These are phyloP conservation scores for Drosophila cardini DNA, from an alignment of 1,140 invertebrate species.

Conservation along the genomic window DNA sequence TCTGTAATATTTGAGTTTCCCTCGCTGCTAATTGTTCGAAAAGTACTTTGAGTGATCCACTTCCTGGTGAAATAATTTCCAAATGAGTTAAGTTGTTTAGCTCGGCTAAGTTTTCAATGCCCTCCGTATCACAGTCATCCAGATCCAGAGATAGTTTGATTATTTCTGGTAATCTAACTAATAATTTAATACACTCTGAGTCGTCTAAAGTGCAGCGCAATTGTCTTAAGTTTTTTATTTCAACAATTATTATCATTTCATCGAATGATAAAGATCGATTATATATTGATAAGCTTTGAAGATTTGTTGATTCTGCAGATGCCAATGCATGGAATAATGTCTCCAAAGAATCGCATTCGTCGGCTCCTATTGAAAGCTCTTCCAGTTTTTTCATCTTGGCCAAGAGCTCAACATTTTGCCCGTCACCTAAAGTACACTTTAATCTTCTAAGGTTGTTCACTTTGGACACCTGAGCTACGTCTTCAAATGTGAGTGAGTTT, in stretches of 20 bases:
- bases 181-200: not conserved
- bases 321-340: not conserved
- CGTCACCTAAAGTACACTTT: not conserved
- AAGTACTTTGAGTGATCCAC: not conserved
- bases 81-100: not conserved
- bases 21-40: not conserved
- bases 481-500: not conserved
- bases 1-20: not conserved
- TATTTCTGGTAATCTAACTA: not conserved
- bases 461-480: not conserved
- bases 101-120: not conserved
- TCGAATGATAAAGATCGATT: not conserved
- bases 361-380: not conserved
- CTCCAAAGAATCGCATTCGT: not conserved
- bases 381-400: not conserved
- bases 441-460: not conserved
- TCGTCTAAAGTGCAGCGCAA: not conserved
- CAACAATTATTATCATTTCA: not conserved
- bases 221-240: not conserved
- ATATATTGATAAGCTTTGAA: constrained; percentile 4
- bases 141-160: not conserved
- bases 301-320: not conserved
- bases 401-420: not conserved
- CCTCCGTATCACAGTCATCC: not conserved
- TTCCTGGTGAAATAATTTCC: not conserved